A percentile compares a stretch with the other conserved stretches of the same genome.
Evolutionary conservation across 2,888 invertebrate genomes (phyloP).

Genomic region (Gari tellinella): DNA sequence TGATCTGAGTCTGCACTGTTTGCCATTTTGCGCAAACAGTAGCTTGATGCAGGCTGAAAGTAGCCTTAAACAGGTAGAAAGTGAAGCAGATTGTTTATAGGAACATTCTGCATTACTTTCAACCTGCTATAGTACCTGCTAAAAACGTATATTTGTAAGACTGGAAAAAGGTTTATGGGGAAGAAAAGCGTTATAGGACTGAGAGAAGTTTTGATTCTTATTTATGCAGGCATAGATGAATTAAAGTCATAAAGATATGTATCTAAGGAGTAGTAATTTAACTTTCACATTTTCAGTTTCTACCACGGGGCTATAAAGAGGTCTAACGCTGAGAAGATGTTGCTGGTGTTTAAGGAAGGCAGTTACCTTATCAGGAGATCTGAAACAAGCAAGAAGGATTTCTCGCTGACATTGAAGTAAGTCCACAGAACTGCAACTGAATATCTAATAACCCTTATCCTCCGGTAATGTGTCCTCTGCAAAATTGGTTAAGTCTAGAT

Average conservation of each 20-base stretch:
- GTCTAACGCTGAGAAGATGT: constrained; percentile 94
- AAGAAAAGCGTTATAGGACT: neutral
- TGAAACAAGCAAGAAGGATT: constrained; percentile 96
- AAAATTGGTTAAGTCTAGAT: no score
- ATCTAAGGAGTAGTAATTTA: neutral
- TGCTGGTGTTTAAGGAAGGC: constrained; percentile 93
- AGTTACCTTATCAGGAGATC: constrained; percentile 97
- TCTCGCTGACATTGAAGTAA: constrained; percentile 97
- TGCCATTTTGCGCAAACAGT: no score
- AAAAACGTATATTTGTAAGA: no score
- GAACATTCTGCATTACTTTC: no score
- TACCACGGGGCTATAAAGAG: constrained; percentile 97
- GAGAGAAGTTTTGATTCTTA: neutral
- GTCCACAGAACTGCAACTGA: constrained; percentile 84
- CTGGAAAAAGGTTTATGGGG: neutral
- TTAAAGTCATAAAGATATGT: neutral
- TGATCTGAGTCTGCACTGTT: no score
- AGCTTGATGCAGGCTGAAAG: no score
- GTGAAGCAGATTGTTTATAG: no score
- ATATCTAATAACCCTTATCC: no score
- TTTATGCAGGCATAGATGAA: neutral
- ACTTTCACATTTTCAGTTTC: constrained; percentile 87
- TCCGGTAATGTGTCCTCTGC: no score
- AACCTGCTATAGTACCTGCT: no score
- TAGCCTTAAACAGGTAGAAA: no score